Evolutionary conservation across 2,888 invertebrate genomes (phyloP).

Genomic region (Bombylius discolor): DNA sequence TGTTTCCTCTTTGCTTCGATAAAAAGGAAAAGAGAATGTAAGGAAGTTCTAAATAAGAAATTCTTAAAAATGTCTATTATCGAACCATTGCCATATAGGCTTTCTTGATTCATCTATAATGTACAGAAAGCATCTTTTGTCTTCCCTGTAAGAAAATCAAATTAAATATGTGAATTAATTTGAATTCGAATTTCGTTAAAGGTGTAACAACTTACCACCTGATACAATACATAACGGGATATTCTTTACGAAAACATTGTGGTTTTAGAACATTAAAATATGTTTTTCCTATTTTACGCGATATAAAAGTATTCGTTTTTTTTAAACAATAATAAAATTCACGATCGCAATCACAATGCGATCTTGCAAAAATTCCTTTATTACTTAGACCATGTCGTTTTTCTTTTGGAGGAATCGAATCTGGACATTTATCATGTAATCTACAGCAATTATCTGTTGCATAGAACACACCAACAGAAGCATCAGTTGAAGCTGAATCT

Average conservation of each 20-base stretch:
- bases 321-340: conserved; percentile 55
- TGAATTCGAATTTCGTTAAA: neutral
- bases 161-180: neutral
- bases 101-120: conserved; percentile 39
- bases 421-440: conserved; percentile 54
- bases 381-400: conserved; percentile 49
- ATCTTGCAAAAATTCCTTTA: conserved; percentile 53
- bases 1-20: too few relatives aligned
- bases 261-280: conserved; percentile 62
- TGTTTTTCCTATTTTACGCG: conserved; percentile 49
- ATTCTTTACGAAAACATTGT: conserved; percentile 53
- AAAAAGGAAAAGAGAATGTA: too few relatives aligned
- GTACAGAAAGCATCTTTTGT: conserved; percentile 42
- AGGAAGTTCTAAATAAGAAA: too few relatives aligned
- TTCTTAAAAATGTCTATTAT: conserved; percentile 26
- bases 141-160: conserved; percentile 10
- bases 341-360: conserved; percentile 56
- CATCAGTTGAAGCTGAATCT: conserved; percentile 42
- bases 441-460: conserved; percentile 56
- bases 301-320: conserved; percentile 41
- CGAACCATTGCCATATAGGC: conserved; percentile 49
- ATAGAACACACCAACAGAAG: conserved; percentile 50
- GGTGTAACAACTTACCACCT: conserved; percentile 13
- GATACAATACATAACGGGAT: conserved; percentile 35
- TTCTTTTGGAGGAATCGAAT: conserved; percentile 43